A percentile compares a stretch with the other conserved stretches of the same genome.
Conservation (phyloP, 2,888 invertebrate genomes). For the Lithosia quadra region DNA sequence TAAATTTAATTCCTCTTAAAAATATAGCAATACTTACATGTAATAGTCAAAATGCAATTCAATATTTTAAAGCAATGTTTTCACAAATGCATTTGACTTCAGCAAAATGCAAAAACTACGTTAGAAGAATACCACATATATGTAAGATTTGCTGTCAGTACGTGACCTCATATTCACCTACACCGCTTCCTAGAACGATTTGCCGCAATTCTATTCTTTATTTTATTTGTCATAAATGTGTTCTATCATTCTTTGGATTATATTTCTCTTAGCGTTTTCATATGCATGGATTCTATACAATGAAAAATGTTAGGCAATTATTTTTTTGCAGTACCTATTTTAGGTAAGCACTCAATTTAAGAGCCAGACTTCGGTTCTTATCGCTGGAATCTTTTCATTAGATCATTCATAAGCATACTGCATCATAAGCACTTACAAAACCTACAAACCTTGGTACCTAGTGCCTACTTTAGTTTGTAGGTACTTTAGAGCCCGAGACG, state of each 20-base stretch:
- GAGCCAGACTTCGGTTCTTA: too few species aligned
- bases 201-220: conserved; percentile 36
- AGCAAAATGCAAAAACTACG: conserved; percentile 50
- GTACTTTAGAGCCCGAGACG: too few species aligned
- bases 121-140: conserved; percentile 45
- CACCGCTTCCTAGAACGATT: conserved; percentile 36
- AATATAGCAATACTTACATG: too few species aligned
- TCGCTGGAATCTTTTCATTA: too few species aligned
- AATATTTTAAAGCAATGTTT: conserved; percentile 47
- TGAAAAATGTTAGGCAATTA: not conserved
- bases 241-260: not conserved
- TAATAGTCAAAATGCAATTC: conserved; percentile 37
- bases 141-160: conserved; percentile 49
- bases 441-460: too few species aligned
- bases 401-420: too few species aligned
- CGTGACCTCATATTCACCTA: conserved; percentile 46
- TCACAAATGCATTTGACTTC: conserved; percentile 48
- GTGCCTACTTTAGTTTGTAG: too few species aligned
- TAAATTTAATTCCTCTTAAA: too few species aligned
- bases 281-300: not conserved
- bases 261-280: not conserved
- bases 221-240: conserved; percentile 36
- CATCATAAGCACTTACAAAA: too few species aligned
- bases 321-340: not conserved
- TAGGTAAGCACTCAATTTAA: too few species aligned